phyloP scores from a whole-genome alignment of 2,888 invertebrate genomes.

The Nomada flava region DNA sequence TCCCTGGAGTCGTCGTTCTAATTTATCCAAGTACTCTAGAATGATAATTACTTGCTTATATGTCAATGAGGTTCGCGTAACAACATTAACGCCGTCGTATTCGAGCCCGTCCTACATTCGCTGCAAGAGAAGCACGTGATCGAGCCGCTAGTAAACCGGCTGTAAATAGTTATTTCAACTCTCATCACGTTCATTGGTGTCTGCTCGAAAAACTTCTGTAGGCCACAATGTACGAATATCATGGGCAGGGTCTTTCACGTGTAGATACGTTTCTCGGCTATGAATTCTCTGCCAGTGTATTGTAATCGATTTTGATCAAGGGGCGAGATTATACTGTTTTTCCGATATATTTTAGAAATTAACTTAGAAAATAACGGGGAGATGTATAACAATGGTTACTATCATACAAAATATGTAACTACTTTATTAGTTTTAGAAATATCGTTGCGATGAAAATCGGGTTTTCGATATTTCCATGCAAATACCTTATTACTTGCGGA shows the following conservation, averaged over 20 bases:
- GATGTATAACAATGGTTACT: no score
- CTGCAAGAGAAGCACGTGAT: slow-evolving; percentile 25
- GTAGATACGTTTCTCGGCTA: background rate
- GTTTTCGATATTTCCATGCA: no score
- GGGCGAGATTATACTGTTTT: background rate
- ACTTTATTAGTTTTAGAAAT: no score
- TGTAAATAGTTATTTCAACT: slow-evolving; percentile 38
- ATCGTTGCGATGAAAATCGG: no score
- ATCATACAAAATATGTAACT: no score
- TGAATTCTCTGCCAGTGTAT: slow-evolving; percentile 1
- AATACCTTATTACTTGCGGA: no score
- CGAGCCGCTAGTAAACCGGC: slow-evolving; percentile 31
- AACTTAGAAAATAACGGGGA: no score
- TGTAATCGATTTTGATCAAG: background rate
- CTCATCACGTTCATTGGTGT: slow-evolving; percentile 14
- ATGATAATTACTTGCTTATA: slow-evolving; percentile 56
- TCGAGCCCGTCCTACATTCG: slow-evolving; percentile 45
- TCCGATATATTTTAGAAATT: background rate
- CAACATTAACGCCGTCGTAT: slow-evolving; percentile 34
- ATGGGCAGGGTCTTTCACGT: background rate
- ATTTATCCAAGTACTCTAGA: slow-evolving; percentile 43
- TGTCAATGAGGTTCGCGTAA: slow-evolving; percentile 63
- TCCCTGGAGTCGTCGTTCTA: slow-evolving; percentile 26
- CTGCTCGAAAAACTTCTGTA: slow-evolving; percentile 13
- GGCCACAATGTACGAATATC: no score